Percentiles rank a stretch among this genome's conserved stretches.
Evolutionary conservation across 2,888 invertebrate species (phyloP).

Genomic region (Schizaphis graminum): DNA sequence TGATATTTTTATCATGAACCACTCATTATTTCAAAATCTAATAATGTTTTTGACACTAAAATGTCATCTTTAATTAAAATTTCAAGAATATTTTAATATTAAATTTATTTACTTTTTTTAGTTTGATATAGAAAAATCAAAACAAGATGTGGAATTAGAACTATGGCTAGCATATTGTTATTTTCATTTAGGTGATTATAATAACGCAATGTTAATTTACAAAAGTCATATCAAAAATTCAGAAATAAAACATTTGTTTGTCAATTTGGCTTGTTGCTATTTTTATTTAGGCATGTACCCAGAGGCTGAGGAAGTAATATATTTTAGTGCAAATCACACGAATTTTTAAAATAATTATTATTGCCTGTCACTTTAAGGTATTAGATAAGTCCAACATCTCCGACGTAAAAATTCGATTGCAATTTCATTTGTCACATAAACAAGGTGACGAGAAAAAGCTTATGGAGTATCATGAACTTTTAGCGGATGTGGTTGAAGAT

Average conservation of each 20-base stretch:
- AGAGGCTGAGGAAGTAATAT: constrained; percentile 76
- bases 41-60: too few relatives aligned
- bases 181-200: constrained; percentile 96
- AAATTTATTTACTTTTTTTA: constrained; percentile 47
- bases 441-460: constrained; percentile 88
- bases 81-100: neutral
- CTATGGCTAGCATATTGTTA: constrained; percentile 96
- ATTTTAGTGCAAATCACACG: neutral
- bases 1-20: too few relatives aligned
- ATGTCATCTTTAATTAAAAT: too few relatives aligned
- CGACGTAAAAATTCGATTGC: constrained; percentile 81
- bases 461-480: constrained; percentile 85
- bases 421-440: constrained; percentile 95
- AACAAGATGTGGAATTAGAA: constrained; percentile 73
- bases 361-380: constrained; percentile 69
- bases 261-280: constrained; percentile 93
- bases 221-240: constrained; percentile 74
- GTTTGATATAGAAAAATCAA: constrained; percentile 69
- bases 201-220: constrained; percentile 83
- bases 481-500: constrained; percentile 92
- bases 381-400: constrained; percentile 77
- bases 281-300: constrained; percentile 92
- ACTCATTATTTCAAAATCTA: too few relatives aligned
- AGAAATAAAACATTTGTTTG: constrained; percentile 76
- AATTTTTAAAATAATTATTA: neutral